Base-by-base conservation (phyloP, 1,140 invertebrate genomes). In the Olivierus martensii region DNA sequence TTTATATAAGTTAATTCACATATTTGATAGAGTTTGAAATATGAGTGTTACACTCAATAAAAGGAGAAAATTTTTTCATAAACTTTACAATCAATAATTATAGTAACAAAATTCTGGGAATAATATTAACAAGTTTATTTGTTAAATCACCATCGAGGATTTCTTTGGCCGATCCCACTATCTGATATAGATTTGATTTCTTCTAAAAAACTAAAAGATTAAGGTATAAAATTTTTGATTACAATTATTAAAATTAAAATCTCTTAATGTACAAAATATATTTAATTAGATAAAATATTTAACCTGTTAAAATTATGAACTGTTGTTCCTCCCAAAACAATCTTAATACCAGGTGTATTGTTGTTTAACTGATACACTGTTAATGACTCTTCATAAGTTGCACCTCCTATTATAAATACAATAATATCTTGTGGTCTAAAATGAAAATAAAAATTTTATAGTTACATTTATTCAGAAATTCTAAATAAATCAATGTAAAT, bases 371-470 rank as follows among this genome's bases (percentile, higher is more conserved):
- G 79, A 69, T 96, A 79, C 7, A 97, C 82, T 44, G 80, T 77
- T 3, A 88, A 67, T 3, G 91, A 83, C 73, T 99, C 95, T 69
- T 97, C 95, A 65, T 94, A 98, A 0, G 95, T 99, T 17, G 82
- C 77, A n/a, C 95, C 95, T 18, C 95, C 95, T 57, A 98, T 79
- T 17, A 96, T 83, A 65, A 98, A 98, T 9, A 96, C 79, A 45
- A 99, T 84, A 3, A 98, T 77, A 67, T 96, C 89, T 66, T 90
- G 82, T 1, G 86, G 84, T 64, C 78, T 81, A 62, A 47, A 58
- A 69, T 60, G 44, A 51, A 38, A 52, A 28, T 39, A 28, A 56
- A 14, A 22, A 48, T 52, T 17, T 18, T 48, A 36, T 28, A 10
- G 10, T 35, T 6, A 42, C 36, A 57, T 42, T 39, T 49, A n/a